Base-by-base conservation (phyloP, 2,797 vertebrate genomes). In the Neosalanx taihuensis region DNA sequence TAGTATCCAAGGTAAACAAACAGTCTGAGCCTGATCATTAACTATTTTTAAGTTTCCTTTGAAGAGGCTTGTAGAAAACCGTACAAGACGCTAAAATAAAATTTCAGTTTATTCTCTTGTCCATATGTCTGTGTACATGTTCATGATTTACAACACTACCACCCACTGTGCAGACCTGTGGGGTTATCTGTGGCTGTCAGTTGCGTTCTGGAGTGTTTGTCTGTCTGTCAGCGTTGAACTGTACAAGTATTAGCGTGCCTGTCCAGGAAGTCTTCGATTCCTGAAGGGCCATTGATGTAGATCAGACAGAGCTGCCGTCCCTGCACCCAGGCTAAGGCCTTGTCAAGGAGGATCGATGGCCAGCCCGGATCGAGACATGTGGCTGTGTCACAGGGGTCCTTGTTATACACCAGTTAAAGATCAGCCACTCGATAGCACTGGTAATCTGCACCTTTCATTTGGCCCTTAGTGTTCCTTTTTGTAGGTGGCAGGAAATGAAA, bases 321-420 rank as follows among this genome's bases (percentile, higher is more conserved):
- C 60, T 29, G 18, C 10, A 17, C 58, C 67, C 9, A 65, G 73
- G 67, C 70, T 29, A 60, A 71, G 76, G 59, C 72, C 73, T 77
- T 65, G 41, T 70, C 75, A 69, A 79, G 73, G 58, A 37, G 51
- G 68, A 86, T 86, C 81, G 78, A 64, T 79, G 58, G 53, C 80
- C 70, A 74, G 68, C 53, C 35, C 71, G 70, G 6, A 49, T 76
- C 80, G 74, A 60, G n/a, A 74, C 67, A 37, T 56, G 72, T 78
- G 46, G 71, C 67, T 29, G 68, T 63, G 69, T 74, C 76, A 72
- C 76, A 72, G 78, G 3, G 1, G 37, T 69, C 74, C 68, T 70
- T 68, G 72, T 79, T 85, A 75, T 67, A 71, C 77, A 75, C 64
- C 63, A 70, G 58, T 71, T 71, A 31, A 46, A 46, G 41, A 46